phyloP scores from a whole-genome alignment of 2,888 invertebrate species.

The Habroteleia sp. region DNA sequence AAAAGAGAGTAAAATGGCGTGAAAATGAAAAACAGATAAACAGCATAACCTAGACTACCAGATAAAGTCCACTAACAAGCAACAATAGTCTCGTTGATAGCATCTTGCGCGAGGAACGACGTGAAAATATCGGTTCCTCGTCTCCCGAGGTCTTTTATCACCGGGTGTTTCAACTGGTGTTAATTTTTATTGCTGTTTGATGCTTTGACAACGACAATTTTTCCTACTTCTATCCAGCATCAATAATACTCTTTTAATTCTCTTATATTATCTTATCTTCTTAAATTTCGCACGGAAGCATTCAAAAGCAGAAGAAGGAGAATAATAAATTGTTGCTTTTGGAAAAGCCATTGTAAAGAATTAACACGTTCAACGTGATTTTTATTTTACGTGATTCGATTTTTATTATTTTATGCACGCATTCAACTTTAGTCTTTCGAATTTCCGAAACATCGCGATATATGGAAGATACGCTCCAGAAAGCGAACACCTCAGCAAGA shows the following conservation, averaged over 20 bases:
- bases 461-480: conserved; percentile 57
- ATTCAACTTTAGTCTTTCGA: conserved; percentile 57
- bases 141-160: conserved; percentile 64
- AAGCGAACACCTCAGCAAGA: conserved; percentile 54
- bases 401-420: conserved; percentile 54
- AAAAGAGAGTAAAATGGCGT: conserved; percentile 43
- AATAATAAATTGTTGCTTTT: no score
- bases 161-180: conserved; percentile 25
- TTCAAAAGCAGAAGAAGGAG: no score
- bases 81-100: conserved; percentile 72
- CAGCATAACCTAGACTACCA: conserved; percentile 70
- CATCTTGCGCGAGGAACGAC: conserved; percentile 63
- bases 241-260: no score
- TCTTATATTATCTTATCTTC: no score
- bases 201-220: no score
- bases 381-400: conserved; percentile 1
- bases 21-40: conserved; percentile 72
- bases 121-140: conserved; percentile 72
- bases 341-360: no score
- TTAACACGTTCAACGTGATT: conserved; percentile 40
- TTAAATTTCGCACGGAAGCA: no score
- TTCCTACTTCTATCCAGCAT: no score
- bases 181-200: conserved; percentile 18
- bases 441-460: conserved; percentile 56
- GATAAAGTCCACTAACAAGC: conserved; percentile 78